phyloP scores from a whole-genome alignment of 2,888 invertebrate genomes.

The Helleia helle region DNA sequence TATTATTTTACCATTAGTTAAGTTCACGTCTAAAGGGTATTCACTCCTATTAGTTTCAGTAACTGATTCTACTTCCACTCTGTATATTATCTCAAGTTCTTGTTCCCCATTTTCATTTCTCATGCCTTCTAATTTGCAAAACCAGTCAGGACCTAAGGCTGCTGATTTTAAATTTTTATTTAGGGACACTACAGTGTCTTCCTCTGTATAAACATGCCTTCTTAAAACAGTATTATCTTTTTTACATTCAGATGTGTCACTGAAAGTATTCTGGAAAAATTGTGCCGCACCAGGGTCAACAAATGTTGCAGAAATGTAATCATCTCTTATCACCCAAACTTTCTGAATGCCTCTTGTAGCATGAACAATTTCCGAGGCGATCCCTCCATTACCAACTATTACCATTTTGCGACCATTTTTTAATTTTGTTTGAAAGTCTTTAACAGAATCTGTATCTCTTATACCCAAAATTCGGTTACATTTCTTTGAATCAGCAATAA shows the following conservation, averaged over 20 bases:
- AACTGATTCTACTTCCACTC: constrained; percentile 69
- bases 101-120: constrained; percentile 68
- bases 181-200: constrained; percentile 46
- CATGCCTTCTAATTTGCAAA: constrained; percentile 74
- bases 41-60: constrained; percentile 42
- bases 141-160: constrained; percentile 98
- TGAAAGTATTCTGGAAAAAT: constrained; percentile 81
- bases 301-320: constrained; percentile 93
- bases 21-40: constrained; percentile 81
- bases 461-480: constrained; percentile 86
- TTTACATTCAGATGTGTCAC: constrained; percentile 27
- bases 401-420: constrained; percentile 80
- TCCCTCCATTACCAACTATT: constrained; percentile 97
- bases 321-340: constrained; percentile 95
- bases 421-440: constrained; percentile 82
- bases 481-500: constrained; percentile 75
- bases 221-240: constrained; percentile 53
- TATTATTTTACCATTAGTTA: constrained; percentile 81
- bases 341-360: constrained; percentile 89
- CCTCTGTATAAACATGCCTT: constrained; percentile 80
- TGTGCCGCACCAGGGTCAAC: constrained; percentile 96
- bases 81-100: constrained; percentile 76
- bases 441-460: constrained; percentile 94
- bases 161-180: constrained; percentile 79
- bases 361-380: constrained; percentile 96